Evolutionary conservation across 2,113 vertebrate species (phyloP).

Genomic region (Labrus mixtus): DNA sequence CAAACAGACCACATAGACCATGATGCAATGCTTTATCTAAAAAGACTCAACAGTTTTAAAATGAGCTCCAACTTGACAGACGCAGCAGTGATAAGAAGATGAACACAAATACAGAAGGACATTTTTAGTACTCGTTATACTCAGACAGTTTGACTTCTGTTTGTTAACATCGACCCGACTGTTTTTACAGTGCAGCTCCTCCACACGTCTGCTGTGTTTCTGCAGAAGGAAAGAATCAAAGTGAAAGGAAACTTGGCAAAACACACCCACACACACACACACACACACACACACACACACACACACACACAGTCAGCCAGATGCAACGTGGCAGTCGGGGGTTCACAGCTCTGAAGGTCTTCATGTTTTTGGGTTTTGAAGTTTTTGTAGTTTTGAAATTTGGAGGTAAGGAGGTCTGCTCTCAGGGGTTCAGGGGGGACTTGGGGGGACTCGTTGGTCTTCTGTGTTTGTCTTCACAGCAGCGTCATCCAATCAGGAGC

Average conservation of each 20-base stretch:
- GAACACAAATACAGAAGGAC: no score
- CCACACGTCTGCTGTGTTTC: constrained; percentile 8
- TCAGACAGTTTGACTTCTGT: no score
- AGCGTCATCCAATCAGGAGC: constrained; percentile 8
- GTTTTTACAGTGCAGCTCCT: constrained; percentile 7
- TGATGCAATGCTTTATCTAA: no score
- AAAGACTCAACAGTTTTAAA: no score
- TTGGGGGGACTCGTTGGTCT: neutral
- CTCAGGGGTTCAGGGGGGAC: constrained; percentile 7
- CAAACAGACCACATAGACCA: no score
- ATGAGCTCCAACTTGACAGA: no score
- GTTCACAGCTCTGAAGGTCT: neutral
- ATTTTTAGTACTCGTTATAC: no score
- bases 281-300: constrained; percentile 6
- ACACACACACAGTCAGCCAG: constrained; percentile 3
- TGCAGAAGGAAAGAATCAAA: constrained; percentile 42
- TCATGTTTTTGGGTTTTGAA: neutral
- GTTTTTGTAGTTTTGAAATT: constrained; percentile 4
- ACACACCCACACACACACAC: neutral
- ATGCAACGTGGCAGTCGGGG: constrained; percentile 51
- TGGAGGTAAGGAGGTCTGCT: no score
- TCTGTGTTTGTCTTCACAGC: neutral
- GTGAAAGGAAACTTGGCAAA: constrained; percentile 53
- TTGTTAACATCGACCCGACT: neutral
- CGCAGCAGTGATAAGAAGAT: neutral